Percentiles rank a stretch among this genome's conserved stretches.
Conservation (phyloP, 2,888 invertebrate genomes). For the Ceriagrion tenellum region DNA sequence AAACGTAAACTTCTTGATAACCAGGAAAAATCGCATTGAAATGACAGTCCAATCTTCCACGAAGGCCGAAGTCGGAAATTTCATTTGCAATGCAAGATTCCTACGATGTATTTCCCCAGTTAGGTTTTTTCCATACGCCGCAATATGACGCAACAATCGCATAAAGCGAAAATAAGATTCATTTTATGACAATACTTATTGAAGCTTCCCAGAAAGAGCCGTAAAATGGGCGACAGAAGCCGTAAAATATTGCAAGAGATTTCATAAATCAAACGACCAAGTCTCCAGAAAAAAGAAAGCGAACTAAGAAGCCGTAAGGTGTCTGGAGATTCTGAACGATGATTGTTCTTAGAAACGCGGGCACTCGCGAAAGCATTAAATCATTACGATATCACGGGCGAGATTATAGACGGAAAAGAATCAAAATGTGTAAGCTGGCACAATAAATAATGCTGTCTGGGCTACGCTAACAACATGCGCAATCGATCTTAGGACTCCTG, state of each 20-base stretch:
- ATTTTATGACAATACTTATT: constrained; percentile 52
- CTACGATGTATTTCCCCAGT: not conserved
- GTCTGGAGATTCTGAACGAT: constrained; percentile 17
- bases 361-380: constrained; percentile 29
- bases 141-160: constrained; percentile 8
- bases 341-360: constrained; percentile 27
- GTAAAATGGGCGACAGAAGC: constrained; percentile 48
- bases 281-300: constrained; percentile 39
- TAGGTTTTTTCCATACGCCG: not conserved
- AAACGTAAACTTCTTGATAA: constrained; percentile 11
- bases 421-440: not conserved
- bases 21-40: not conserved
- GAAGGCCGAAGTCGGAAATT: not conserved
- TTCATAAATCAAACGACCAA: constrained; percentile 60
- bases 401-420: not conserved
- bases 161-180: constrained; percentile 58
- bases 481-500: not conserved
- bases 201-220: constrained; percentile 54
- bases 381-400: not conserved
- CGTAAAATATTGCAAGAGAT: constrained; percentile 40
- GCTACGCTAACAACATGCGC: not conserved
- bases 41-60: not conserved
- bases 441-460: not conserved
- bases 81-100: not conserved
- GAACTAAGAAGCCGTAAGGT: not conserved